Percentiles rank a stretch among this genome's conserved stretches.
Evolutionary conservation across 2,888 invertebrate genomes (phyloP).

Genomic region (Sminthurinus aureus): DNA sequence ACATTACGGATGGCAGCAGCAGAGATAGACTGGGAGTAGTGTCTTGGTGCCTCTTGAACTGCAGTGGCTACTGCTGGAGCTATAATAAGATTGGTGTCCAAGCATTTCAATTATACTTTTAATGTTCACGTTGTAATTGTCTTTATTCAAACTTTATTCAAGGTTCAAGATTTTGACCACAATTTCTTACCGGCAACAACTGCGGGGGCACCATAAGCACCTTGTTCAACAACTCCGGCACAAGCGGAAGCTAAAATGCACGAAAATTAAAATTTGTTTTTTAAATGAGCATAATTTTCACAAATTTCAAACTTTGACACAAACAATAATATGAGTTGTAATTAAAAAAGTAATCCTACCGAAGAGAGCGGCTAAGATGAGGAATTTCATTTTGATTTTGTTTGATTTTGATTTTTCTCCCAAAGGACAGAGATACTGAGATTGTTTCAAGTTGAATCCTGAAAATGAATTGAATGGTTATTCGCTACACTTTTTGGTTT

Average conservation of each 20-base stretch:
- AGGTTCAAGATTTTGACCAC: too few relatives aligned
- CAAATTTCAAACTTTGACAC: not conserved
- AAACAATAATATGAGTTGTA: not conserved
- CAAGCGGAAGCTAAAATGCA: slow-evolving; percentile 35
- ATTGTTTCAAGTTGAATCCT: not conserved
- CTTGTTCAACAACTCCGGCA: slow-evolving; percentile 31
- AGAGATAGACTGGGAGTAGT: slow-evolving; percentile 42
- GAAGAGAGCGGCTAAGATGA: slow-evolving; percentile 22
- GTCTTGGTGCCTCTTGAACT: slow-evolving; percentile 34
- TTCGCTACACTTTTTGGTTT: slow-evolving; percentile 5
- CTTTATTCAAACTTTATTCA: too few relatives aligned
- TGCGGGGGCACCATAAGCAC: slow-evolving; percentile 2
- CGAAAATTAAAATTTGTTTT: not conserved
- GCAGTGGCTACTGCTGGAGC: slow-evolving; percentile 14
- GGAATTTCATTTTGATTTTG: slow-evolving; percentile 26
- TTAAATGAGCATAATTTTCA: not conserved
- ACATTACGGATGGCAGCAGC: slow-evolving; percentile 54
- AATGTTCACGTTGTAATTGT: too few relatives aligned
- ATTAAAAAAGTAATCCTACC: not conserved
- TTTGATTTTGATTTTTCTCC: not conserved
- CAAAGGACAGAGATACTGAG: not conserved
- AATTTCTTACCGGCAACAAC: not conserved
- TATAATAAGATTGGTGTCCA: not conserved
- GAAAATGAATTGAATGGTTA: slow-evolving; percentile 23
- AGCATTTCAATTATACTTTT: slow-evolving; percentile 5